phyloP scores from a whole-genome alignment of 2,888 invertebrate species.

The Drosophila maculinotata region DNA sequence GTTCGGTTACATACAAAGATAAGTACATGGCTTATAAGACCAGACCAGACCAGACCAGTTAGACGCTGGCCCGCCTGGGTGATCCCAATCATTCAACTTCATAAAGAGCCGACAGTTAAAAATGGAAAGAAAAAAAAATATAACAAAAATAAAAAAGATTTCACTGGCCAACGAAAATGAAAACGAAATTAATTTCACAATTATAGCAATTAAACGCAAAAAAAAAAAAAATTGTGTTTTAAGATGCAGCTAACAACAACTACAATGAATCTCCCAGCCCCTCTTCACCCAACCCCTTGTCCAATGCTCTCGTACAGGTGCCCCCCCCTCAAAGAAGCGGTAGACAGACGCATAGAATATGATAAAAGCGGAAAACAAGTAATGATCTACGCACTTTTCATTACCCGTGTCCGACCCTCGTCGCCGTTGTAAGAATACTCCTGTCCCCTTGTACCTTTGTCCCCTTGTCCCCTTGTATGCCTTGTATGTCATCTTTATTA shows the following conservation, averaged over 20 bases:
- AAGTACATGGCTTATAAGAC: conserved; percentile 14
- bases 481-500: conserved; percentile 46
- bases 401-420: conserved; percentile 55
- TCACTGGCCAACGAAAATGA: conserved; percentile 75
- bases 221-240: conserved; percentile 72
- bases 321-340: conserved; percentile 20
- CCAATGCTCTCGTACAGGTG: conserved; percentile 41
- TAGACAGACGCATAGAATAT: conserved; percentile 32
- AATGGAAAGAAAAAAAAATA: conserved; percentile 3
- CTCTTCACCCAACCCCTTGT: background rate
- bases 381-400: conserved; percentile 77
- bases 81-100: conserved; percentile 50
- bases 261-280: background rate
- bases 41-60: conserved; percentile 15
- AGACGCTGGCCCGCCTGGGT: conserved; percentile 42
- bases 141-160: conserved; percentile 54
- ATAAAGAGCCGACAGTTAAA: conserved; percentile 42
- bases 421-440: conserved; percentile 22
- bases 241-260: conserved; percentile 53
- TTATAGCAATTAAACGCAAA: conserved; percentile 79
- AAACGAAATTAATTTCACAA: conserved; percentile 81
- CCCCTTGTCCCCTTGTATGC: conserved; percentile 2
- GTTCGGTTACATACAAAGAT: conserved; percentile 7
- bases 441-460: background rate
- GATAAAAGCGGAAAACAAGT: conserved; percentile 59